Evolutionary conservation across 2,888 invertebrate genomes (phyloP).

Genomic region (Drosophila atripex): DNA sequence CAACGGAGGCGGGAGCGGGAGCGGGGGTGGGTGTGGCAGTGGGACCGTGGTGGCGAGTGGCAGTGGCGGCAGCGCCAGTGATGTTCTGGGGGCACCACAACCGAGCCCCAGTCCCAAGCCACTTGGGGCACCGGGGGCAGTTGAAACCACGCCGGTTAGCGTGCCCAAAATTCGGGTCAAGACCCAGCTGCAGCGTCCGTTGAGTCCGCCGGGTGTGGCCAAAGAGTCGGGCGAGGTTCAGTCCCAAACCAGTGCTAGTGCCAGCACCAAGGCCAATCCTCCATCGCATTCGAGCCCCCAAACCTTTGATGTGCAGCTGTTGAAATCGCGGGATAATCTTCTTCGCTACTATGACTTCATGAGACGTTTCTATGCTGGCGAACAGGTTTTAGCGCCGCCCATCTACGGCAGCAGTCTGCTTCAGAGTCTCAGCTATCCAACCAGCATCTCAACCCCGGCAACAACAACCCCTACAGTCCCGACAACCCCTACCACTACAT

Average conservation of each 20-base stretch:
- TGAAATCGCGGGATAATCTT: constrained; percentile 80
- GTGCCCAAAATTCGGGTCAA: constrained; percentile 78
- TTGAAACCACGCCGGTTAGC: constrained; percentile 49
- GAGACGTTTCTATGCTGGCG: constrained; percentile 80
- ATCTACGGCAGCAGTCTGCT: constrained; percentile 64
- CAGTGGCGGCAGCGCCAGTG: constrained; percentile 43
- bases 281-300: constrained; percentile 29
- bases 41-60: constrained; percentile 2
- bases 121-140: constrained; percentile 12
- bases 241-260: constrained; percentile 15
- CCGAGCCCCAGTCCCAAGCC: constrained; percentile 30
- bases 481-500: constrained; percentile 27
- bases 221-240: constrained; percentile 59
- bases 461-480: constrained; percentile 23
- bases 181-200: constrained; percentile 74
- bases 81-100: constrained; percentile 31
- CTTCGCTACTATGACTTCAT: constrained; percentile 82
- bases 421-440: constrained; percentile 68
- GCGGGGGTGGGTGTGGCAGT: constrained; percentile 6
- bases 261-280: constrained; percentile 14
- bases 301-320: constrained; percentile 71
- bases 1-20: constrained; percentile 2
- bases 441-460: constrained; percentile 27
- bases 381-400: constrained; percentile 72
- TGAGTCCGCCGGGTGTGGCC: constrained; percentile 53